Base-by-base conservation (phyloP, 1,140 invertebrate genomes). In the Dolichoris vasculosae region DNA sequence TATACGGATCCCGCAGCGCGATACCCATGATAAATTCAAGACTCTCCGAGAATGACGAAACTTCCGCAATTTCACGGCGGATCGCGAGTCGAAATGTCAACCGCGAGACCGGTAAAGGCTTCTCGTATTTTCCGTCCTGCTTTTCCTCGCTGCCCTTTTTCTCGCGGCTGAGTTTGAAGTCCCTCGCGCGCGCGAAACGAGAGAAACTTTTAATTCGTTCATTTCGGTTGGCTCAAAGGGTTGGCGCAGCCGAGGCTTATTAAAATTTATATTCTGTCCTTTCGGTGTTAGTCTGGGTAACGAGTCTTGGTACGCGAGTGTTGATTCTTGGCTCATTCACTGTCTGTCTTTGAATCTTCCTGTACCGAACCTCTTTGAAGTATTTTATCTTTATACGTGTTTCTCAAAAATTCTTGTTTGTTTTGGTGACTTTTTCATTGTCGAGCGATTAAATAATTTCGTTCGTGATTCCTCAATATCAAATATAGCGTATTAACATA, bases 171-270 rank as follows among this genome's bases (percentile, higher is more conserved):
- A 83, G 64, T 76, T 84, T 73, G 76, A 81, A 71, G 83, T 71
- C 71, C 76, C 67, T 81, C 64, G 76, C 84, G 81, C 84, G 81
- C 78, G 81, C 77, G 51, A 79, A 86, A 86, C 82, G 88, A 88
- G 89, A 89, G 80, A 92, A 92, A 92, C 90, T 92, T 92, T 92
- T 92, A 92, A 92, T 92, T 92, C 90, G 90, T 91, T 92, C 90
- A 92, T 92, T 92, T 92, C 89, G 84, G 80, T 79, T 84, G 77
- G 88, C 89, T 91, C 90, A 92, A 92, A 92, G 91, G 90, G 91
- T 91, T 90, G 87, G 78, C 86, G 88, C 55, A 32, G 13, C 48
- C 89, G 88, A 88, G 89, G 87, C 89, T 92, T 91, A 92, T 92
- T 92, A 92, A 92, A 92, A 92, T 92, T 91, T 92, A 92, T 90